Percentiles rank a stretch among this genome's conserved stretches.
Conservation (phyloP, 1,140 invertebrate genomes). For the Spodoptera litura region DNA sequence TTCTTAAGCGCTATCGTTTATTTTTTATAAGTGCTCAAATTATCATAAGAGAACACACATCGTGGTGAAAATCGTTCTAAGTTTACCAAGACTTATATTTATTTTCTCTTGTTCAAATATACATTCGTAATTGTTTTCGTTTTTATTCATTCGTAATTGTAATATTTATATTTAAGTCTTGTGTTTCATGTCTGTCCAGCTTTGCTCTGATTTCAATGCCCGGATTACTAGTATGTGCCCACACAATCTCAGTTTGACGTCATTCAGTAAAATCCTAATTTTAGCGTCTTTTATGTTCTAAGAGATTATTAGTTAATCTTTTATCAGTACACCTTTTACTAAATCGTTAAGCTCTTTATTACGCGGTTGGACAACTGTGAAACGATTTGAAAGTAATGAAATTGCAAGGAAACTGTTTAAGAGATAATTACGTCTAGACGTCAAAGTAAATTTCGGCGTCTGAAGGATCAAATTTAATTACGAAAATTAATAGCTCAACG, state of each 20-base stretch:
- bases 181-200: conserved; percentile 3
- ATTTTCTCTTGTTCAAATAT: conserved; percentile 1
- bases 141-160: conserved; percentile 3
- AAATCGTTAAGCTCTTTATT: not conserved
- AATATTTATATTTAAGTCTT: conserved; percentile 24
- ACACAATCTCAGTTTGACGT: conserved; percentile 22
- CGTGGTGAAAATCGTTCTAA: not conserved
- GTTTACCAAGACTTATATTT: conserved; percentile 7
- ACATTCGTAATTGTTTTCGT: not conserved
- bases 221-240: conserved; percentile 34
- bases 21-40: conserved; percentile 14
- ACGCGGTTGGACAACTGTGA: not conserved
- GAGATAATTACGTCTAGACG: conserved; percentile 38
- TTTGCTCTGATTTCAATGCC: conserved; percentile 39
- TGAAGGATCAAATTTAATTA: conserved; percentile 38
- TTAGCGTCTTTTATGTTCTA: conserved; percentile 4
- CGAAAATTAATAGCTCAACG: conserved; percentile 32
- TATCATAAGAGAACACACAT: conserved; percentile 17
- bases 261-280: not conserved
- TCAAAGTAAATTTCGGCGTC: conserved; percentile 9
- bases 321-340: not conserved
- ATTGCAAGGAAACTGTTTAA: conserved; percentile 31
- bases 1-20: conserved; percentile 2
- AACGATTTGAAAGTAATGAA: not conserved
- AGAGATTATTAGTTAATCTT: not conserved